A percentile compares a stretch with the other conserved stretches of the same genome.
phyloP scores from a whole-genome alignment of 2,113 vertebrate species.

The Planiliza haematocheilus region DNA sequence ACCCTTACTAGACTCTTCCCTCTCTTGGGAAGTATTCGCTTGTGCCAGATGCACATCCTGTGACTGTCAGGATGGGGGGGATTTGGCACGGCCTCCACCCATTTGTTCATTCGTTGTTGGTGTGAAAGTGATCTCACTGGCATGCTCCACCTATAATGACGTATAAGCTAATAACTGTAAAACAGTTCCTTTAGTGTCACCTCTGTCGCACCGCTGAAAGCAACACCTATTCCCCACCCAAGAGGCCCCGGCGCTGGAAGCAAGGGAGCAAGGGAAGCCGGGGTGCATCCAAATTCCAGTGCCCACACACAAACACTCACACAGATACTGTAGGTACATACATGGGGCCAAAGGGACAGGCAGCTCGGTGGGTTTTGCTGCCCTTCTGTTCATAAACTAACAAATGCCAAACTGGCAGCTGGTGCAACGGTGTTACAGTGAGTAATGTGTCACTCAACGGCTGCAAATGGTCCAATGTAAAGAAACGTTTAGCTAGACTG shows the following conservation, averaged over 20 bases:
- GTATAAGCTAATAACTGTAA: background rate
- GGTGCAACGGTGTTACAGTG: slow-evolving; percentile 40
- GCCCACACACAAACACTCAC: slow-evolving; percentile 20
- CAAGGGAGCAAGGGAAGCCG: slow-evolving; percentile 50
- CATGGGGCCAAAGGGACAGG: slow-evolving; percentile 38
- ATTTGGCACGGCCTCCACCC: slow-evolving; percentile 20
- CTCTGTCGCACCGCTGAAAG: slow-evolving; percentile 48
- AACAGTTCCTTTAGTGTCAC: slow-evolving; percentile 19
- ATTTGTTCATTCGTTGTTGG: slow-evolving; percentile 16
- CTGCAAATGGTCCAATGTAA: slow-evolving; percentile 5
- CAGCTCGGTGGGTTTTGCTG: slow-evolving; percentile 53
- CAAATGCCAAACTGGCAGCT: slow-evolving; percentile 65
- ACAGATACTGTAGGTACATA: slow-evolving; percentile 7
- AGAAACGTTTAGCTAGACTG: background rate
- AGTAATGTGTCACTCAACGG: slow-evolving; percentile 35
- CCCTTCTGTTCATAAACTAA: slow-evolving; percentile 31
- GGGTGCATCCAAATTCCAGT: slow-evolving; percentile 63
- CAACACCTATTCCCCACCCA: slow-evolving; percentile 61
- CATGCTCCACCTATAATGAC: background rate
- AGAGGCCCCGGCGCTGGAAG: slow-evolving; percentile 51
- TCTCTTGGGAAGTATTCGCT: slow-evolving; percentile 18
- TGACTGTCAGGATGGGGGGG: background rate
- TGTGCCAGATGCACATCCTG: slow-evolving; percentile 41
- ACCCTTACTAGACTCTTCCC: slow-evolving; percentile 11
- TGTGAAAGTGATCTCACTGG: slow-evolving; percentile 21